A percentile compares a stretch with the other conserved stretches of the same genome.
Evolutionary conservation across 1,140 invertebrate genomes (phyloP).

Genomic region (Linepithema humile): DNA sequence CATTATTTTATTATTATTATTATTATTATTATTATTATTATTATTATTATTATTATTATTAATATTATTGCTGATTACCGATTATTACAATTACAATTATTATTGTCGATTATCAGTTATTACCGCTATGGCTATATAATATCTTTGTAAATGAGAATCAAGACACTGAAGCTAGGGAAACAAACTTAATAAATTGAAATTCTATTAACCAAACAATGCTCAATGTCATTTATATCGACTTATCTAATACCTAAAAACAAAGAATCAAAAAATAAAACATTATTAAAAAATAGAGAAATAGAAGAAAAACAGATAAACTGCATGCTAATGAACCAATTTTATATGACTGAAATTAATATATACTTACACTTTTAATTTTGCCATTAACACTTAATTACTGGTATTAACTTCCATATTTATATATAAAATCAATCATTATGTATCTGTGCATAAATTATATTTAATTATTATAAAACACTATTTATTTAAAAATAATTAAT

Average conservation of each 20-base stretch:
- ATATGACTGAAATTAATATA: too few relatives aligned
- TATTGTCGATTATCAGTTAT: slow-evolving; percentile 73
- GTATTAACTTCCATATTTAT: too few relatives aligned
- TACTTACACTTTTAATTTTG: too few relatives aligned
- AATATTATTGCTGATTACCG: slow-evolving; percentile 57
- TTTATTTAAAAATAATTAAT: too few relatives aligned
- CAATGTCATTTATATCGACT: slow-evolving; percentile 62
- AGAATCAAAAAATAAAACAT: too few relatives aligned
- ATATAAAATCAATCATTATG: too few relatives aligned
- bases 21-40: slow-evolving; percentile 48
- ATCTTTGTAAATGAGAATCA: slow-evolving; percentile 83
- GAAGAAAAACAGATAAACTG: too few relatives aligned
- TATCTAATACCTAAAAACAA: slow-evolving; percentile 35
- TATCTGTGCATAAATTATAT: too few relatives aligned
- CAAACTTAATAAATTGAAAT: slow-evolving; percentile 83
- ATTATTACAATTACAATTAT: slow-evolving; percentile 64
- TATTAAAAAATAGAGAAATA: too few relatives aligned
- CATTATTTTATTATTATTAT: slow-evolving; percentile 46
- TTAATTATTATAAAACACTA: too few relatives aligned
- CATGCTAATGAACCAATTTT: too few relatives aligned
- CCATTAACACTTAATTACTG: too few relatives aligned
- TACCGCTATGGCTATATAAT: slow-evolving; percentile 77
- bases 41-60: slow-evolving; percentile 61
- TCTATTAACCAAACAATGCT: slow-evolving; percentile 80
- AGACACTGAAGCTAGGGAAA: slow-evolving; percentile 79